phyloP scores from a whole-genome alignment of 2,113 vertebrate genomes.

The Cardinalis cardinalis region DNA sequence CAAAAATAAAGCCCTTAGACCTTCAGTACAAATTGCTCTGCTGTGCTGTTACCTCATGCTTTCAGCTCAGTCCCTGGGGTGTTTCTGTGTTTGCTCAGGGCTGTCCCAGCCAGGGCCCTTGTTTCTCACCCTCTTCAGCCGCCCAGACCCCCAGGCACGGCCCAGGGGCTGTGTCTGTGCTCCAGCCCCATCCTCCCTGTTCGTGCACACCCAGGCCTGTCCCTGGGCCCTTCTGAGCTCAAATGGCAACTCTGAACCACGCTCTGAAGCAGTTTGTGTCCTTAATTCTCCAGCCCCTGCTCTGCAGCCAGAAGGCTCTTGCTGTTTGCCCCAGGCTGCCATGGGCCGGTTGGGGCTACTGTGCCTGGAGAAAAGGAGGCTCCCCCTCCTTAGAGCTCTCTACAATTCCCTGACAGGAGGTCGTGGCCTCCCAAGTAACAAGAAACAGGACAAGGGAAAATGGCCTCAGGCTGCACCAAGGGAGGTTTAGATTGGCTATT shows the following conservation, averaged over 20 bases:
- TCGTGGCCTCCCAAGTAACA: neutral
- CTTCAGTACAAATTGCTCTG: neutral
- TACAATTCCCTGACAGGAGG: neutral
- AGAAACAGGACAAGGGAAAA: neutral
- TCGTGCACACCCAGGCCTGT: accelerated
- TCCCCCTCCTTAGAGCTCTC: neutral
- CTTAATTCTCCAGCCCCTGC: neutral
- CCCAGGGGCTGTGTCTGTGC: accelerated
- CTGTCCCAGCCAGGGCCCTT: neutral
- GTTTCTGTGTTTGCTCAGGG: neutral
- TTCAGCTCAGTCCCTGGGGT: neutral
- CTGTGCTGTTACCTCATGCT: neutral
- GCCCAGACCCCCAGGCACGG: accelerated
- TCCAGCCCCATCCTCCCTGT: accelerated
- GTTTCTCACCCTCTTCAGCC: accelerated
- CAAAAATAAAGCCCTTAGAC: neutral
- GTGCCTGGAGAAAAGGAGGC: neutral
- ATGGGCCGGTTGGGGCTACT: neutral
- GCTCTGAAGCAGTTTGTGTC: neutral
- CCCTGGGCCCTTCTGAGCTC: neutral
- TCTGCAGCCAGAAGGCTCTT: neutral
- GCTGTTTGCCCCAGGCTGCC: neutral
- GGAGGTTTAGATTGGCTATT: neutral
- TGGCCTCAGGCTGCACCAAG: neutral
- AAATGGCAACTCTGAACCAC: neutral